These are phyloP conservation scores for Gasterosteus nipponicus DNA, from an alignment of 2,113 vertebrate species.

Conservation along the genomic window DNA sequence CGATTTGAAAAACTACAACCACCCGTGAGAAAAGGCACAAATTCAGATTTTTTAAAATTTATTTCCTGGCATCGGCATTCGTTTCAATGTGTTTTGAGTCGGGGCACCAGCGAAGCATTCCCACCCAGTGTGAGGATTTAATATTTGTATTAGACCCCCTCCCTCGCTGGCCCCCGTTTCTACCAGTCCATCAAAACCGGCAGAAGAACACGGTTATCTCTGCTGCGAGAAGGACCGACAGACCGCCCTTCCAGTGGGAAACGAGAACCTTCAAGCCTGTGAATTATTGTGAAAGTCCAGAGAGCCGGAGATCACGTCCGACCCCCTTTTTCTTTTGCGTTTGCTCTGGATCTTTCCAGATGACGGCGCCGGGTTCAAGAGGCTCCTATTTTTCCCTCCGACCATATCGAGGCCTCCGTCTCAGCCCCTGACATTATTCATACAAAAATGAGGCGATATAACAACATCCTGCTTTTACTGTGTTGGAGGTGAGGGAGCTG, in stretches of 20 bases:
- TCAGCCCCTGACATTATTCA: neutral
- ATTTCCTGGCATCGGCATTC: slow-evolving; percentile 17
- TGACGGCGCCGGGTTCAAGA: neutral
- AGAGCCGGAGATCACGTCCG: neutral
- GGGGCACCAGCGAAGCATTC: slow-evolving; percentile 46
- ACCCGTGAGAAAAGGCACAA: slow-evolving; percentile 19
- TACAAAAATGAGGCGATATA: no score
- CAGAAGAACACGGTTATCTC: slow-evolving; percentile 24
- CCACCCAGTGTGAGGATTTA: slow-evolving; percentile 27
- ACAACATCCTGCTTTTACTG: slow-evolving; percentile 19
- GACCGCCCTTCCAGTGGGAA: slow-evolving; percentile 14
- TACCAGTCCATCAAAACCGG: slow-evolving; percentile 54
- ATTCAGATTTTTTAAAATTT: slow-evolving; percentile 26
- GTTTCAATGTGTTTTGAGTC: slow-evolving; percentile 34
- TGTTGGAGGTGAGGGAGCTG: slow-evolving; percentile 58
- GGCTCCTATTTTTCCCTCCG: neutral
- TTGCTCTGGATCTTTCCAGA: slow-evolving; percentile 37
- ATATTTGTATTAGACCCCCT: slow-evolving; percentile 31
- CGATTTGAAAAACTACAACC: slow-evolving; percentile 39
- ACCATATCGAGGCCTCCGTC: neutral
- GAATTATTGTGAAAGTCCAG: slow-evolving; percentile 22
- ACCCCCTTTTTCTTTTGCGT: neutral
- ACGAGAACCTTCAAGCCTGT: slow-evolving; percentile 36
- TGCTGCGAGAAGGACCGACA: slow-evolving; percentile 29
- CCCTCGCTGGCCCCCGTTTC: slow-evolving; percentile 34